A percentile compares a stretch with the other conserved stretches of the same genome.
Conservation (phyloP, 2,888 invertebrate species). For the Parnassius apollo region DNA sequence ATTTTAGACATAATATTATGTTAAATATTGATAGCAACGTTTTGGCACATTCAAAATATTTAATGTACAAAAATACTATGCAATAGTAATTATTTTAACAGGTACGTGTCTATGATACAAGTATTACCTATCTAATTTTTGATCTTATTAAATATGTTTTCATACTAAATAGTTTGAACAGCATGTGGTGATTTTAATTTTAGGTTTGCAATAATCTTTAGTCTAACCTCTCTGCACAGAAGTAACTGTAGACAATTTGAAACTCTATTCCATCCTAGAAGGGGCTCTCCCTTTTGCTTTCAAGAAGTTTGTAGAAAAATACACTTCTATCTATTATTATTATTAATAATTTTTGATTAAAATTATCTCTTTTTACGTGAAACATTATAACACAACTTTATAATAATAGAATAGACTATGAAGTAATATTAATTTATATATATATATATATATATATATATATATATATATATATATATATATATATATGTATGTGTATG, state of each 20-base stretch:
- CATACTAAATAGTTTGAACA: neutral
- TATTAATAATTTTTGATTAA: no score
- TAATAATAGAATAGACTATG: no score
- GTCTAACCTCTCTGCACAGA: neutral
- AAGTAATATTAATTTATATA: no score
- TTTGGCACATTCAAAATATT: constrained; percentile 30
- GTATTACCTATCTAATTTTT: neutral
- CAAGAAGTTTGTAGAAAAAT: no score
- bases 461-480: no score
- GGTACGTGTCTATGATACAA: neutral
- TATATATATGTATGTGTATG: no score
- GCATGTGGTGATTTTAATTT: neutral
- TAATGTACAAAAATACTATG: constrained; percentile 29
- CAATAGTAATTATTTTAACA: constrained; percentile 2
- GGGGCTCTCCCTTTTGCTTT: no score
- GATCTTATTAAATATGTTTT: neutral
- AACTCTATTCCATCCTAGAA: neutral
- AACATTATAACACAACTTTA: no score
- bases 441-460: no score
- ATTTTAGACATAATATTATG: no score
- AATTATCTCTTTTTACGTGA: no score
- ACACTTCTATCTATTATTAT: no score
- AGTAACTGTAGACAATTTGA: neutral
- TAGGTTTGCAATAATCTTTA: neutral
- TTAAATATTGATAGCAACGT: neutral